These are phyloP conservation scores for Sciurus carolinensis DNA, from an alignment of 2,797 vertebrate species.

Conservation along the genomic window DNA sequence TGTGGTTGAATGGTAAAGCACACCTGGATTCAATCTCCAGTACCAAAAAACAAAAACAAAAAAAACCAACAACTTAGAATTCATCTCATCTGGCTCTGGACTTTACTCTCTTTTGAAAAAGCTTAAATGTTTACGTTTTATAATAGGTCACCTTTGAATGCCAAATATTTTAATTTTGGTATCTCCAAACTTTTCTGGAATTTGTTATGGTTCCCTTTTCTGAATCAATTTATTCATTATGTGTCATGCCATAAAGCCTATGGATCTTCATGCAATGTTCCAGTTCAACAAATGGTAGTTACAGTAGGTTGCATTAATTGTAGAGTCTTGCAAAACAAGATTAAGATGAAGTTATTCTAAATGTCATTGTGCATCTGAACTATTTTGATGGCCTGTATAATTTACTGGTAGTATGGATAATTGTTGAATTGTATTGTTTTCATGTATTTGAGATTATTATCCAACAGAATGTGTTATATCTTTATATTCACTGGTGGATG, in stretches of 20 bases:
- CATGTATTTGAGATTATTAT: conserved; percentile 60
- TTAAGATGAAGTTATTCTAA: conserved; percentile 18
- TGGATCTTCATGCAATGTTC: not conserved
- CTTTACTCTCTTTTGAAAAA: not conserved
- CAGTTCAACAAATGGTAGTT: not conserved
- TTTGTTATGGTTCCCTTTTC: conserved; percentile 39
- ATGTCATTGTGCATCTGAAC: not conserved
- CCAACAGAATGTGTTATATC: conserved; percentile 18
- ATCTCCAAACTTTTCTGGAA: not conserved
- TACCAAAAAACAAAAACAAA: too few species aligned
- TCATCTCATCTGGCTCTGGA: not conserved
- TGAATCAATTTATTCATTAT: conserved; percentile 32
- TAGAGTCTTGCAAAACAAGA: conserved; percentile 11
- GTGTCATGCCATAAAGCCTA: not conserved
- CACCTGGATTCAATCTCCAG: too few species aligned
- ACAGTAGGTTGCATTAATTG: not conserved
- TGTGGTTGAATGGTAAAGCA: too few species aligned
- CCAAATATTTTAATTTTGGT: conserved; percentile 54
- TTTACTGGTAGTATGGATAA: not conserved
- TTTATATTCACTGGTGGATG: conserved; percentile 44
- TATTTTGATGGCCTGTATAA: not conserved
- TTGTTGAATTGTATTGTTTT: conserved; percentile 71
- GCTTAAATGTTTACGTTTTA: not conserved
- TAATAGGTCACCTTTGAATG: conserved; percentile 26
- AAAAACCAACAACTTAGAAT: not conserved